These are phyloP conservation scores for Bactericera cockerelli DNA, from an alignment of 1,140 invertebrate species.

Conservation along the genomic window DNA sequence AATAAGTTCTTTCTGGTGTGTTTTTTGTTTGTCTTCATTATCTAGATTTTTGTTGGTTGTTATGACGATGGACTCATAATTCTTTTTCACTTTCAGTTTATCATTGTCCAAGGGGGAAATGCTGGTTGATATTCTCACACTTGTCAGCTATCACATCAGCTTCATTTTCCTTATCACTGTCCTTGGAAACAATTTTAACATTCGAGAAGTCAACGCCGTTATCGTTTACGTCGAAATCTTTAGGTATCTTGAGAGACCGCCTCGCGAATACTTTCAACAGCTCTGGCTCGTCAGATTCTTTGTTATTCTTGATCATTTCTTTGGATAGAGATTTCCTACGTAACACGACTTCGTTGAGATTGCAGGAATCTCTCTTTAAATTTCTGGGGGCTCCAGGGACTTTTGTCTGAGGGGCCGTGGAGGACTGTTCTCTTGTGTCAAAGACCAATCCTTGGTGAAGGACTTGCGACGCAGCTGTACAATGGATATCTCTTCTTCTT, in stretches of 20 bases:
- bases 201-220: background rate
- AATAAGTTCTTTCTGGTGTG: background rate
- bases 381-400: background rate
- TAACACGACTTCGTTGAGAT: conserved; percentile 14
- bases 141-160: too few relatives aligned
- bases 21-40: background rate
- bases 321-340: conserved; percentile 23
- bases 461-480: background rate
- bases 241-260: conserved; percentile 55
- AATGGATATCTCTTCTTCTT: conserved; percentile 9
- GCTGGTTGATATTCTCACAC: conserved; percentile 18
- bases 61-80: background rate
- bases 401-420: background rate
- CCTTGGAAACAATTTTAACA: conserved; percentile 34
- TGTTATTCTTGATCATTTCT: conserved; percentile 35
- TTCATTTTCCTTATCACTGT: conserved; percentile 51
- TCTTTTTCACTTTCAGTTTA: background rate
- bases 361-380: background rate
- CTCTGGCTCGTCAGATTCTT: conserved; percentile 40
- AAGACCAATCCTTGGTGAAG: background rate
- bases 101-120: conserved; percentile 20
- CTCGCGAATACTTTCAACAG: conserved; percentile 63
- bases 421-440: background rate
- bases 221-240: conserved; percentile 38
- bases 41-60: background rate